phyloP scores from a whole-genome alignment of 2,113 vertebrate species.

The Labeo catla region DNA sequence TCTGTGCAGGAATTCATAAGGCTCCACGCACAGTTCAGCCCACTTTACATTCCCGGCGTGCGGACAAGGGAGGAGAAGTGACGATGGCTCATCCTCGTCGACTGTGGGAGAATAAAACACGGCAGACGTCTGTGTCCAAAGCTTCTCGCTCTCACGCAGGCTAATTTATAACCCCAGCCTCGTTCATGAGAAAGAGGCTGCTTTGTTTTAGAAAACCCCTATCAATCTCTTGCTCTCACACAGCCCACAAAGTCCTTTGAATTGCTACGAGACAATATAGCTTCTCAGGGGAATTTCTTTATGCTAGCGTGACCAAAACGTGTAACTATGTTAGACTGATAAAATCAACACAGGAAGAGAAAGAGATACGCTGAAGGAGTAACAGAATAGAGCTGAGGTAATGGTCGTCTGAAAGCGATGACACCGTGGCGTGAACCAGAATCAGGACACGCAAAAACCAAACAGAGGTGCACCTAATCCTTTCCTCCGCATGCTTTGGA shows the following conservation, averaged over 20 bases:
- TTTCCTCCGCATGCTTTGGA: constrained; percentile 57
- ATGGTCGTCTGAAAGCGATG: neutral
- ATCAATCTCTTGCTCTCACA: constrained; percentile 31
- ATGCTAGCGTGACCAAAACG: constrained; percentile 38
- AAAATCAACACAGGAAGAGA: constrained; percentile 48
- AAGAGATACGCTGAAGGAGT: constrained; percentile 36
- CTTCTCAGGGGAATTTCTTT: constrained; percentile 31
- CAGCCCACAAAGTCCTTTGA: constrained; percentile 6
- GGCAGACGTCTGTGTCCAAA: neutral
- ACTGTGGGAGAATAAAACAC: constrained; percentile 25
- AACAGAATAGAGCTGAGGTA: neutral
- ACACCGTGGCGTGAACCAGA: neutral
- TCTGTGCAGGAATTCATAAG: constrained; percentile 36
- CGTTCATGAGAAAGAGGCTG: constrained; percentile 36
- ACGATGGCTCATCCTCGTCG: constrained; percentile 15
- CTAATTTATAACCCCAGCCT: constrained; percentile 29
- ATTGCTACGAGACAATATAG: constrained; percentile 29
- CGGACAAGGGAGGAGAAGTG: constrained; percentile 13
- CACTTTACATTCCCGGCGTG: constrained; percentile 3
- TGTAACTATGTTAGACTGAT: constrained; percentile 41
- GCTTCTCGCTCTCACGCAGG: neutral
- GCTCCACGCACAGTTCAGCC: constrained; percentile 11
- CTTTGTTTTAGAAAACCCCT: constrained; percentile 31
- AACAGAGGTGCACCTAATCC: constrained; percentile 18
- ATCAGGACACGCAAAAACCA: neutral